These are phyloP conservation scores for Euphonia xanthogaster DNA, from an alignment of 2,797 vertebrate species.

Conservation along the genomic window DNA sequence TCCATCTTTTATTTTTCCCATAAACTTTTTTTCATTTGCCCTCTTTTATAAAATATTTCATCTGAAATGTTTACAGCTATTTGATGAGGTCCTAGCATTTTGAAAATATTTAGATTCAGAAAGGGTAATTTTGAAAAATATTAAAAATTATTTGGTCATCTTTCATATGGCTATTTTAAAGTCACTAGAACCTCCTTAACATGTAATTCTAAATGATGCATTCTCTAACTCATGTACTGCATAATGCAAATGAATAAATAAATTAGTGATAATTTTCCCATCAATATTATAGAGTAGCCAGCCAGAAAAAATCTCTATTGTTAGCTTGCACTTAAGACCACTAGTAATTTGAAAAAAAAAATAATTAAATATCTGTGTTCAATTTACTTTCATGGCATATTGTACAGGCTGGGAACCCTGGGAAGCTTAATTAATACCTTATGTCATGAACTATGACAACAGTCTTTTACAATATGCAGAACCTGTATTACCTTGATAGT, in stretches of 20 bases:
- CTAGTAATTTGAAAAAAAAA: neutral
- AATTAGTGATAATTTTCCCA: neutral
- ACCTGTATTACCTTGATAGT: neutral
- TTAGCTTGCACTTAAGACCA: neutral
- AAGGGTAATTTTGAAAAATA: neutral
- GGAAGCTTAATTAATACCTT: neutral
- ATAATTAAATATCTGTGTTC: neutral
- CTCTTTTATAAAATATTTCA: neutral
- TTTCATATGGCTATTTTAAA: neutral
- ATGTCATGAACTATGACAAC: neutral
- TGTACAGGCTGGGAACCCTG: neutral
- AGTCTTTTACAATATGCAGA: neutral
- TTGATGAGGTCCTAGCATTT: neutral
- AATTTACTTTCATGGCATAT: neutral
- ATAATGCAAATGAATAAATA: neutral
- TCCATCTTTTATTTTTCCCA: accelerated
- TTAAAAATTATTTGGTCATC: neutral
- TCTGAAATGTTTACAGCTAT: neutral
- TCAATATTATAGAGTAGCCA: neutral
- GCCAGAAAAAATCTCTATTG: neutral
- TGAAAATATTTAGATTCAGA: neutral
- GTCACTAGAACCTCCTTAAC: neutral
- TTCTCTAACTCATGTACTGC: neutral
- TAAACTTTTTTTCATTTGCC: neutral
- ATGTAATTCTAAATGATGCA: neutral